A percentile compares a stretch with the other conserved stretches of the same genome.
Evolutionary conservation across 2,797 vertebrate species (phyloP).

Genomic region (Acipenser transmontanus): DNA sequence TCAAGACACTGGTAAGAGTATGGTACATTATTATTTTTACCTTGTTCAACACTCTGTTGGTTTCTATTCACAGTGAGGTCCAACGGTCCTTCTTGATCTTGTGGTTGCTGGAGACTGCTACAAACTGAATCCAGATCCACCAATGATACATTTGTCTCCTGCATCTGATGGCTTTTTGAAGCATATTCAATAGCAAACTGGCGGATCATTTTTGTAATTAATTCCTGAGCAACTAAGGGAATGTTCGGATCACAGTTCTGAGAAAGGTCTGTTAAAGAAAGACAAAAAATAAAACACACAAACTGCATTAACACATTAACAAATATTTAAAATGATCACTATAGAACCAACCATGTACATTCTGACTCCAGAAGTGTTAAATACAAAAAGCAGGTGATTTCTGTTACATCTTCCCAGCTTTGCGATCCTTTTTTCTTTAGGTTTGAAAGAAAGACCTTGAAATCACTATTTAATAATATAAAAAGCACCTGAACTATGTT

Average conservation of each 20-base stretch:
- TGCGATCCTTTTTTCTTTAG: too few species aligned
- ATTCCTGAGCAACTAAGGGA: conserved; percentile 93
- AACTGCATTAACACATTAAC: too few species aligned
- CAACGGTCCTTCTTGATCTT: conserved; percentile 82
- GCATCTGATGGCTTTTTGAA: conserved; percentile 86
- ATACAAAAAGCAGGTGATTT: too few species aligned
- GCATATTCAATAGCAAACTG: conserved; percentile 97
- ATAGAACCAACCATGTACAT: too few species aligned
- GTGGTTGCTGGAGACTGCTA: conserved; percentile 68
- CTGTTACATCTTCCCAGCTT: too few species aligned
- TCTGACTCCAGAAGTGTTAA: too few species aligned
- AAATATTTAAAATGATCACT: too few species aligned
- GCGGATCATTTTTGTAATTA: conserved; percentile 98
- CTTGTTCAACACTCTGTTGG: conserved; percentile 72
- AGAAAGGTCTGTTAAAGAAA: conserved; percentile 73
- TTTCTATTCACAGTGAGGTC: conserved; percentile 90
- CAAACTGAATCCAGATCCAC: conserved; percentile 66
- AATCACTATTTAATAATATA: too few species aligned
- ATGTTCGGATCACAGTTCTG: conserved; percentile 90
- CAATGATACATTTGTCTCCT: conserved; percentile 69
- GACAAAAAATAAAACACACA: background rate
- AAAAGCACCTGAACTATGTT: too few species aligned
- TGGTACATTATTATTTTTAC: conserved; percentile 41
- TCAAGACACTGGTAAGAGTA: too few species aligned
- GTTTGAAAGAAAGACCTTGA: too few species aligned